Evolutionary conservation across 1,140 invertebrate genomes (phyloP), one percentile per base, ranked within the genome.

Genomic region (Calosoma granatense): DNA sequence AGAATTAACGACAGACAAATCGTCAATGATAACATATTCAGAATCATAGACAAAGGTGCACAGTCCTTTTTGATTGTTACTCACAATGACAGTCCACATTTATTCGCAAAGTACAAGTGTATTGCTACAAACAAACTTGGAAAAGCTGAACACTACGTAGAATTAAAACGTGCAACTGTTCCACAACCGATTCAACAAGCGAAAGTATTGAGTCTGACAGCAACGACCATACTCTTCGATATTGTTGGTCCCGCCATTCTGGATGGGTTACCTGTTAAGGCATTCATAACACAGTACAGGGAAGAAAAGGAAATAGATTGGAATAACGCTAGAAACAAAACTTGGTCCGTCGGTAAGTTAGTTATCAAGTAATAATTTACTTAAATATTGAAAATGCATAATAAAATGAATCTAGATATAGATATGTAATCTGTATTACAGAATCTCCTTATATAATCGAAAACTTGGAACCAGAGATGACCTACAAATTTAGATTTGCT

Each of bases 51-150:
- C 0, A 79, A 79, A 4, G 86, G 87, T 2, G 84, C 87, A 1
- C 70, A 74, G 23, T 91, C 88, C 47, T 79, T 77, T 57, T 71
- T 93, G 0, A 78, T 78, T 30, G 79, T 93, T 0, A 85, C 85
- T 0, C n/a, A n/a, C n/a, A n/a, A n/a, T n/a, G n/a, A n/a, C n/a
- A n/a, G n/a, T n/a, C n/a, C n/a, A n/a, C n/a, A n/a, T n/a, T n/a
- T n/a, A n/a, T n/a, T n/a, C n/a, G n/a, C n/a, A n/a, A 72, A 74
- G 17, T 96, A 94, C 74, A 87, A 83, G 64, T 95, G 92, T 70
- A 76, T 85, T 26, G 92, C 91, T 0, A 82, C 77, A 1, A 95
- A 95, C 64, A 73, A 73, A 17, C 80, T 87, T 26, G 93, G 93
- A 2, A 75, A 75, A 41, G 77, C 75, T 0, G 78, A 81, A 47